Base-by-base conservation (phyloP, 2,888 invertebrate species). In the Folsomia manolachei region DNA sequence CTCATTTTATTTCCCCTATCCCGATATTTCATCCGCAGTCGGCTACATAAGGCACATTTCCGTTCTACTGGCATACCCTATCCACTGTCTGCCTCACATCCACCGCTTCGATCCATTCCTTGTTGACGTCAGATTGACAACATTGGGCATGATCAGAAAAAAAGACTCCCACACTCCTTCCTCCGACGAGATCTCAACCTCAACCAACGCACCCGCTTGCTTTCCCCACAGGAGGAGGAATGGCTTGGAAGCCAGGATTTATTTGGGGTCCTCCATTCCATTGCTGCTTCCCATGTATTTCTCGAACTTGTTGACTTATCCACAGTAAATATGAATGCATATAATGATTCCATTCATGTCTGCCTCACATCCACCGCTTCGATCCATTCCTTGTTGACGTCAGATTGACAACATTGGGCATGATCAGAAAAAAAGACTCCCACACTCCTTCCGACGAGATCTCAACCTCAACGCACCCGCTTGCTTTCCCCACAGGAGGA, bases 361-460 rank as follows among this genome's bases (percentile, higher is more conserved):
- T n/a, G n/a, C n/a, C n/a, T n/a, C n/a, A n/a, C n/a, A n/a, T n/a
- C 65, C 65, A 66, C 65, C 27, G 52, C 39, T 66, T 66, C 65
- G 65, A 66, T 66, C 65, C 51, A 23, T 66, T 63, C 23, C 4
- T 14, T 39, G 24, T 66, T 66, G 65, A 66, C 65, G 65, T 66
- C 65, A 66, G 52, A 1, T 39, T 7, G 65, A 52, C 2, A 4
- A 2, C 2, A 23, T n/a, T 39, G 52, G 25, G 65, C 51, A 52
- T 66, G 51, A 7, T 24, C 23, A 27, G 63, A 21, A 27, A n/a
- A 63, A 27, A 63, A 52, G 4, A 25, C 14, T 64, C 14, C 19
- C 11, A 2, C 27, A 14, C 9, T 27, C 19, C 27, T n/a, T 27
- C 2, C 23, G 64, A 25, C 64, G 7, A 14, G 39, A 14, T n/a